These are phyloP conservation scores for Noctua pronuba DNA, from an alignment of 2,888 invertebrate species.

Conservation along the genomic window DNA sequence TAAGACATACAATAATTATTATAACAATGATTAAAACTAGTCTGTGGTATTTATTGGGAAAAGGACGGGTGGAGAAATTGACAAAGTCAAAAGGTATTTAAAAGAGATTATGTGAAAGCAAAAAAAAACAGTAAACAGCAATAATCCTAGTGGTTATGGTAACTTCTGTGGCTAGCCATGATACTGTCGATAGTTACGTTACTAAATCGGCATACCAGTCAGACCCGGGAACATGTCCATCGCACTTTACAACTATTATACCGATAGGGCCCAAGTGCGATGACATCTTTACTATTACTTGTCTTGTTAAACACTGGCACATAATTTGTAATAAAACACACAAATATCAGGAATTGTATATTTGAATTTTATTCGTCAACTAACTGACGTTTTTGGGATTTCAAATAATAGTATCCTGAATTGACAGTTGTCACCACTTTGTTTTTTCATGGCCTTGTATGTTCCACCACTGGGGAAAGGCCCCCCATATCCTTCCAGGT, in stretches of 20 bases:
- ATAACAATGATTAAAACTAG: neutral
- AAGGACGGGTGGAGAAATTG: neutral
- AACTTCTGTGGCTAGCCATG: neutral
- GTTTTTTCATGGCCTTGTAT: neutral
- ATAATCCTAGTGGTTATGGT: neutral
- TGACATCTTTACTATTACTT: constrained; percentile 22
- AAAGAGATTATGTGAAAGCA: neutral
- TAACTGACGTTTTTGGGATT: neutral
- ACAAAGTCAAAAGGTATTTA: neutral
- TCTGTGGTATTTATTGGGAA: neutral
- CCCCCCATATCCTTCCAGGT: neutral
- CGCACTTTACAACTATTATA: constrained; percentile 49
- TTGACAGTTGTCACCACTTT: neutral
- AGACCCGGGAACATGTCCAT: constrained; percentile 57
- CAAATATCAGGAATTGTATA: neutral
- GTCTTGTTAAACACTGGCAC: constrained; percentile 25
- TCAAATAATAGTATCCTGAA: neutral
- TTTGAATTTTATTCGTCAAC: neutral
- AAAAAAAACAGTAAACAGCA: neutral
- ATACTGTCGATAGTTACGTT: constrained; percentile 36
- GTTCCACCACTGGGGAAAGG: neutral
- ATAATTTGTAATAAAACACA: neutral
- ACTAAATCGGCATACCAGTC: constrained; percentile 33
- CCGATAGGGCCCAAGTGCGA: constrained; percentile 24
- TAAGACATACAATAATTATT: neutral